Percentiles rank a stretch among this genome's conserved stretches.
Evolutionary conservation across 2,797 vertebrate species (phyloP).

Genomic region (Distichodus sexfasciatus): DNA sequence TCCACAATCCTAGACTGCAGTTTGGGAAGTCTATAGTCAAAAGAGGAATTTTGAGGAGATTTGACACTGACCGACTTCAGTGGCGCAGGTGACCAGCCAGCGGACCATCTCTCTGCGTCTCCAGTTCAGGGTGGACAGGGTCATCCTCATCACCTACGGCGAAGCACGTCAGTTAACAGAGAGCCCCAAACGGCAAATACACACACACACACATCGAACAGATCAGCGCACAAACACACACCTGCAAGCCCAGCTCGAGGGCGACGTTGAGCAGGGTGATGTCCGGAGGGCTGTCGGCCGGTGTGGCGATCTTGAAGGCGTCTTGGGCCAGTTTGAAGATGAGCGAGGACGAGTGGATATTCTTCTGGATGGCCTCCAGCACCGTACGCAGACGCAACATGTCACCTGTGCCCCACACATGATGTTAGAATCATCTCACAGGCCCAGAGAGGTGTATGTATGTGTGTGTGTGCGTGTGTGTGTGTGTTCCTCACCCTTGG

Average conservation of each 20-base stretch:
- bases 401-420: constrained; percentile 75
- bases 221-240: neutral
- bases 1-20: too few species aligned
- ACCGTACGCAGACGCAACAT: constrained; percentile 92
- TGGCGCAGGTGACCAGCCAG: constrained; percentile 97
- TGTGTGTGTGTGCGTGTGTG: constrained; percentile 17
- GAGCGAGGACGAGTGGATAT: constrained; percentile 96
- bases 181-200: neutral
- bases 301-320: constrained; percentile 96
- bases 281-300: constrained; percentile 88
- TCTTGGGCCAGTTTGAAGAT: constrained; percentile 99
- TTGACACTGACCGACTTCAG: constrained; percentile 91
- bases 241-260: constrained; percentile 93
- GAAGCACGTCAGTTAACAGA: constrained; percentile 17
- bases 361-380: constrained; percentile 95
- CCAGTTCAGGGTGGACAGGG: constrained; percentile 97
- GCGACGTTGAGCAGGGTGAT: constrained; percentile 95
- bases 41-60: neutral
- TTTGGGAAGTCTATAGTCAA: neutral
- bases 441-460: neutral
- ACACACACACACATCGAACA: neutral
- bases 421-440: neutral
- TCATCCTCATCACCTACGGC: constrained; percentile 98
- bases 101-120: constrained; percentile 97
- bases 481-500: constrained; percentile 77